These are phyloP conservation scores for Epistrophe grossulariae DNA, from an alignment of 2,888 invertebrate genomes.

Conservation along the genomic window DNA sequence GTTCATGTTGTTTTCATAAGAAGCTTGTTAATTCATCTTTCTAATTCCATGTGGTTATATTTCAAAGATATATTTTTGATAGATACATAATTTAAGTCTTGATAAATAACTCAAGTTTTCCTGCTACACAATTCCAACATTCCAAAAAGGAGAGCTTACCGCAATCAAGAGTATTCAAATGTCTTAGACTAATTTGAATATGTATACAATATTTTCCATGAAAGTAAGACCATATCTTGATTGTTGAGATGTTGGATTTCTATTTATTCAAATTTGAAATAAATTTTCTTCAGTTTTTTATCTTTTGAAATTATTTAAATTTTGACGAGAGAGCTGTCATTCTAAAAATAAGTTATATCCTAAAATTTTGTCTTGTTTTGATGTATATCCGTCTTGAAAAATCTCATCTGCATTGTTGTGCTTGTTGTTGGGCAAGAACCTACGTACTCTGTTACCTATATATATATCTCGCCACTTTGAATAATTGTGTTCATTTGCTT, in stretches of 20 bases:
- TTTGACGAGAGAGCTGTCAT: conserved; percentile 34
- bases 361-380: not conserved
- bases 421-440: not conserved
- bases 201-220: not conserved
- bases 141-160: not conserved
- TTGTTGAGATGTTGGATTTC: not conserved
- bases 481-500: conserved; percentile 66
- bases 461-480: conserved; percentile 54
- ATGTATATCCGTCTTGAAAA: not conserved
- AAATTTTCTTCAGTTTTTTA: conserved; percentile 31
- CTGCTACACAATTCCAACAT: not conserved
- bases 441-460: not conserved
- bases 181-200: not conserved
- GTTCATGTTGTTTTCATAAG: no score
- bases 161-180: conserved; percentile 2
- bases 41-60: no score
- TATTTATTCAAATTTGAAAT: not conserved
- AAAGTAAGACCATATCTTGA: conserved; percentile 11
- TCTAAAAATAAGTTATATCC: conserved; percentile 37
- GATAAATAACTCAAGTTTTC: no score
- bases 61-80: no score
- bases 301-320: conserved; percentile 59
- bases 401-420: conserved; percentile 39
- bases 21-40: no score
- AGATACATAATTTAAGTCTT: no score